Conservation (phyloP, 2,113 vertebrate genomes). For the Sapayoa aenigma region DNA sequence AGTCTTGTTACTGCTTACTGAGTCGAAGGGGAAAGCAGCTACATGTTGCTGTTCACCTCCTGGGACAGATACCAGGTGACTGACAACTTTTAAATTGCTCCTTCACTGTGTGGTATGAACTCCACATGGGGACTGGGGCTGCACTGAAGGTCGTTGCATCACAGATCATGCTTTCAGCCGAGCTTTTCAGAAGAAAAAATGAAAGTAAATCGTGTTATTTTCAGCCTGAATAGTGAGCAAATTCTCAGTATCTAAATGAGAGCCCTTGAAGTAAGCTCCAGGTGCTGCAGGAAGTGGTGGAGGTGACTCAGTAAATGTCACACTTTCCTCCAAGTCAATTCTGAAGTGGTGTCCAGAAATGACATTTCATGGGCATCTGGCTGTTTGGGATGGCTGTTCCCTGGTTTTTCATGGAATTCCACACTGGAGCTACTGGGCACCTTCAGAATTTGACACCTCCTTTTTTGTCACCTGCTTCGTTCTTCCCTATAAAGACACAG, state of each 20-base stretch:
- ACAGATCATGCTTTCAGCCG: constrained; percentile 34
- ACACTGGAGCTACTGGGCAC: background rate
- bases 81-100: background rate
- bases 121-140: background rate
- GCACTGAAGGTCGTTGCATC: constrained; percentile 34
- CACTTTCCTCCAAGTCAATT: constrained; percentile 44
- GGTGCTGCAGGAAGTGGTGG: constrained; percentile 62
- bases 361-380: constrained; percentile 11
- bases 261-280: constrained; percentile 49
- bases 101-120: background rate
- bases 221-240: constrained; percentile 39
- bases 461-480: background rate
- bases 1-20: background rate
- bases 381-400: background rate
- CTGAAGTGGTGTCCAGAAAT: constrained; percentile 31
- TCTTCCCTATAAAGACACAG: background rate
- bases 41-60: background rate
- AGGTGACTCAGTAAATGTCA: constrained; percentile 64
- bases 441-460: background rate
- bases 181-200: constrained; percentile 42
- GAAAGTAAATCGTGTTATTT: constrained; percentile 54
- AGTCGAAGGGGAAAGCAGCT: background rate
- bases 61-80: constrained; percentile 29
- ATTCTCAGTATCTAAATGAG: constrained; percentile 60
- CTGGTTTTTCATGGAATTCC: background rate